Evolutionary conservation across 2,797 vertebrate species (phyloP), one percentile per base, ranked within the genome.

Genomic region (Hylomyscus alleni): DNA sequence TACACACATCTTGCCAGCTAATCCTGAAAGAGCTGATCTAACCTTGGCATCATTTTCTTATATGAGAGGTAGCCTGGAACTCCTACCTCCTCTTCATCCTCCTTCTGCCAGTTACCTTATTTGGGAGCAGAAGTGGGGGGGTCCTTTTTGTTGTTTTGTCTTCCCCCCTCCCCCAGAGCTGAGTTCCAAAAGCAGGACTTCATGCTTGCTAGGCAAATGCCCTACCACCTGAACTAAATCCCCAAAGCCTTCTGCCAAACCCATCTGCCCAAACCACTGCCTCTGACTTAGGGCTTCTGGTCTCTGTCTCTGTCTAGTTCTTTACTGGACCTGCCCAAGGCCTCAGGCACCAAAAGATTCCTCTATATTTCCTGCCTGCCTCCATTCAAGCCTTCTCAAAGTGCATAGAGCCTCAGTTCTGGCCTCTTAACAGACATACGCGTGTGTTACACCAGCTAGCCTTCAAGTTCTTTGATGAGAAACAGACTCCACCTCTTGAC

Each of bases 251-350:
- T 73, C 72, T 17, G 6, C n/a, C 31, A 0, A 44, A 29, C 29
- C 93, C 26, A 34, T 67, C 87, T 56, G 50, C 78, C 58, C 40
- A 37, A 34, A 0, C 0, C 50, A 47, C 1, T 13, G 9, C n/a
- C 77, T 92, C 86, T 34, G 3, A 90, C 78, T 56, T 34, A n/a
- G 20, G 2, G n/a, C 54, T 81, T 22, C 31, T 50, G 52, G 17
- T 67, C 37, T 80, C 92, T 89, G 67, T 47, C 56, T 60, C 44
- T 89, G 62, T 56, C 81, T 56, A 65, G n/a, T 58, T 89, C 90
- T 97, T 86, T 81, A 44, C 52, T 31, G 54, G 88, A 78, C 34
- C 31, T 50, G 54, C 73, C 37, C 10, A 2, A 31, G 52, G 60
- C 78, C 54, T 77, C 89, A 0, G 81, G 54, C 6, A 82, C 86